Percentiles rank a stretch among this genome's conserved stretches.
Conservation (phyloP, 2,113 vertebrate species). For the Clarias macrocephalus region DNA sequence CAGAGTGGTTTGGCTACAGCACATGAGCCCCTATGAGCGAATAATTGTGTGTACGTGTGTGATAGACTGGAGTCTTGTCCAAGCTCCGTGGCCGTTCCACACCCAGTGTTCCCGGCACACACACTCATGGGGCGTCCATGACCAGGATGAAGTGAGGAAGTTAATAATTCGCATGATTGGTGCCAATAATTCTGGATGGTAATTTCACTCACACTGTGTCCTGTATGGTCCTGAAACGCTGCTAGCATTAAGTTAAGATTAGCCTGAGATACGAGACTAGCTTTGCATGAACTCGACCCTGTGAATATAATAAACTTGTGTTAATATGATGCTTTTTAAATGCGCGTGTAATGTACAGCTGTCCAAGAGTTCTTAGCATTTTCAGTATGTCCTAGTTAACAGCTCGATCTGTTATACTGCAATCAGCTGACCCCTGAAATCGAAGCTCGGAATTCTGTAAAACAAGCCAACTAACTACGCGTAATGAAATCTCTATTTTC, state of each 20-base stretch:
- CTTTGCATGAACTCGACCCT: neutral
- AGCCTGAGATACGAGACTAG: neutral
- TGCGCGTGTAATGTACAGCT: too few relatives aligned
- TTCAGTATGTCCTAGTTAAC: too few relatives aligned
- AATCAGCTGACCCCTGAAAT: too few relatives aligned
- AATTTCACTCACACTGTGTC: neutral
- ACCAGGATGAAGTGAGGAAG: neutral
- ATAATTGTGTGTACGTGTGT: neutral
- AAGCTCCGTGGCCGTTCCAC: neutral
- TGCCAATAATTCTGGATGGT: neutral
- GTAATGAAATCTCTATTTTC: too few relatives aligned
- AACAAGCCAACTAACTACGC: too few relatives aligned
- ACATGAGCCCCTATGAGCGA: neutral
- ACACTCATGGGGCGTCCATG: neutral
- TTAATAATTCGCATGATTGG: too few relatives aligned
- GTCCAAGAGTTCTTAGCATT: too few relatives aligned
- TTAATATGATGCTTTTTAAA: neutral
- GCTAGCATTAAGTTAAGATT: neutral
- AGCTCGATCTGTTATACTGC: too few relatives aligned
- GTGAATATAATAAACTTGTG: neutral
- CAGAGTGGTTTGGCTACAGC: neutral
- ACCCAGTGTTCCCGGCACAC: neutral
- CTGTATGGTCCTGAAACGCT: neutral
- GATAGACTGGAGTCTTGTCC: neutral
- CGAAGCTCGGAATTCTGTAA: too few relatives aligned